phyloP scores from a whole-genome alignment of 2,113 vertebrate genomes.

The Microtus oregoni region DNA sequence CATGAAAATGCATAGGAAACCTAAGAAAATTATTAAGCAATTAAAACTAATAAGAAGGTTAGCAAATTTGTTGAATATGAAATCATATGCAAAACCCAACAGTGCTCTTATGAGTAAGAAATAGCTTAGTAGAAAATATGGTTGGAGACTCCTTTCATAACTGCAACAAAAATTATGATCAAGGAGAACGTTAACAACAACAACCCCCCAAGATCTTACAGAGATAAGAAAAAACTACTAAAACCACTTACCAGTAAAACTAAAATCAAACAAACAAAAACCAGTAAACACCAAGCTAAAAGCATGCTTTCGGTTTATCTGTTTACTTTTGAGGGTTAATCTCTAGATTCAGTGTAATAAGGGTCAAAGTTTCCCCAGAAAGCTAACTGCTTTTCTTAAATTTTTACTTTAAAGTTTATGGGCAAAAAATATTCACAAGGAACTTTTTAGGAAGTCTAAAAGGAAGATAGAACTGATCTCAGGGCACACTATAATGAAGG shows the following conservation, averaged over 20 bases:
- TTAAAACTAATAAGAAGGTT: background rate
- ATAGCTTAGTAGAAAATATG: background rate
- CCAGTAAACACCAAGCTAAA: background rate
- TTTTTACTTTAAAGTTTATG: background rate
- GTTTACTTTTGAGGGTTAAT: background rate
- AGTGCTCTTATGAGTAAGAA: background rate
- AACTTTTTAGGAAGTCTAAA: background rate
- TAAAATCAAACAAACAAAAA: background rate
- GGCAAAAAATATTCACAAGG: conserved; percentile 25
- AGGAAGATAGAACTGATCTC: background rate
- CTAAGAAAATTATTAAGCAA: background rate
- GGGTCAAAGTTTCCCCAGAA: background rate
- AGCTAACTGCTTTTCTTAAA: background rate
- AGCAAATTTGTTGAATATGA: conserved; percentile 4
- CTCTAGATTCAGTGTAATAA: conserved; percentile 7
- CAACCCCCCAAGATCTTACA: background rate
- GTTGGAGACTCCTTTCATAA: background rate
- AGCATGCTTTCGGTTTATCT: background rate
- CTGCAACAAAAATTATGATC: background rate
- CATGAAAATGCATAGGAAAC: background rate
- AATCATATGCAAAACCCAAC: background rate
- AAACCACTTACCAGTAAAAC: background rate
- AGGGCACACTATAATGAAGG: background rate
- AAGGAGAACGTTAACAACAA: background rate
- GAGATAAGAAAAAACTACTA: background rate